Conservation (phyloP, 2,113 vertebrate species). For the Strix aluco region DNA sequence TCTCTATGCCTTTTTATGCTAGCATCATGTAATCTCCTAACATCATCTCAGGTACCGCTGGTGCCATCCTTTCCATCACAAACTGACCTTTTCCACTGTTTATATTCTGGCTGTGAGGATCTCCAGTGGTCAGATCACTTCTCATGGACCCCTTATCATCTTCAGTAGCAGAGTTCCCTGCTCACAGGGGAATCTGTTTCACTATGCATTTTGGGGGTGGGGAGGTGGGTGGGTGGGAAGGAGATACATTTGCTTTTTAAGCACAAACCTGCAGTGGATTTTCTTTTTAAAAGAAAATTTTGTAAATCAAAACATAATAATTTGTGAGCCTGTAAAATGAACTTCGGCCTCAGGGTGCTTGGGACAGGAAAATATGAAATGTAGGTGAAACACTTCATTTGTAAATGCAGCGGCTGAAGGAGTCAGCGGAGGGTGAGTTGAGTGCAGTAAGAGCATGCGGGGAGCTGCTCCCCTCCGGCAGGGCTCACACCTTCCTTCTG, state of each 20-base stretch:
- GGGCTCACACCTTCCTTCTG: neutral
- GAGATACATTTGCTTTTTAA: neutral
- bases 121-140: neutral
- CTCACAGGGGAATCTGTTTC: neutral
- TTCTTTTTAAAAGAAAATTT: neutral
- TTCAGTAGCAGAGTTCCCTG: neutral
- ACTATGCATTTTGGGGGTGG: accelerated
- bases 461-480: neutral
- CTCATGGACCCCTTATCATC: neutral
- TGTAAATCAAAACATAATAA: neutral
- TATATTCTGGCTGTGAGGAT: neutral
- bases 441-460: neutral
- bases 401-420: neutral
- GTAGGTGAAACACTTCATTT: neutral
- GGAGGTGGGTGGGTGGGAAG: neutral
- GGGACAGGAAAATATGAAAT: neutral
- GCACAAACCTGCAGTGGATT: neutral
- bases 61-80: neutral
- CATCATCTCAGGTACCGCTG: neutral
- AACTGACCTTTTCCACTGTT: neutral
- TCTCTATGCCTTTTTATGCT: conserved; percentile 73
- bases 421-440: neutral
- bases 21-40: conserved; percentile 49
- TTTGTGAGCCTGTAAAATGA: neutral
- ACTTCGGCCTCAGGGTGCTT: neutral